phyloP scores from a whole-genome alignment of 2,113 vertebrate species.

The Scomber colias region DNA sequence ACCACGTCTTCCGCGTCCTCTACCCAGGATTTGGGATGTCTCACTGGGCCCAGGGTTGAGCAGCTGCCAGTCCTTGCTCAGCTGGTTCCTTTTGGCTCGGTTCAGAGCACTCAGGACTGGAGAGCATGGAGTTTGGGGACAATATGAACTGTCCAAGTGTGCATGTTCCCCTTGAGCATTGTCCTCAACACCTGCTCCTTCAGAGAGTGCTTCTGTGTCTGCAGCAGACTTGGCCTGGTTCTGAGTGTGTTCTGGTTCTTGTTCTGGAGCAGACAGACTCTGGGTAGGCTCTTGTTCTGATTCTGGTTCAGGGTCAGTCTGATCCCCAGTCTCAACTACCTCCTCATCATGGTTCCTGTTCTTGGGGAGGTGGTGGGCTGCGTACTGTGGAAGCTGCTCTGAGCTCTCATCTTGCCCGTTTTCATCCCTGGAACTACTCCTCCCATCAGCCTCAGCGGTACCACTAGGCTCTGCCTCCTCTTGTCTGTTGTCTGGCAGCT shows the following conservation, averaged over 20 bases:
- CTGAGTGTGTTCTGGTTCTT: slow-evolving; percentile 24
- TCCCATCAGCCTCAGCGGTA: slow-evolving; percentile 2
- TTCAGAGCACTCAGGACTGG: slow-evolving; percentile 84
- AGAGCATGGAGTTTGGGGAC: slow-evolving; percentile 55
- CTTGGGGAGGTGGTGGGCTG: slow-evolving; percentile 86
- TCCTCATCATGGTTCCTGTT: background rate
- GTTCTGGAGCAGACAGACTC: slow-evolving; percentile 9
- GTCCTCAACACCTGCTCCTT: background rate
- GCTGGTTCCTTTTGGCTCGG: slow-evolving; percentile 82
- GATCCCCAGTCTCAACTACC: background rate
- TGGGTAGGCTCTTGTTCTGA: slow-evolving; percentile 10
- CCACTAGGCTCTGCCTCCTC: slow-evolving; percentile 48
- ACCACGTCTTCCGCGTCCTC: slow-evolving; percentile 67
- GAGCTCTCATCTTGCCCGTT: slow-evolving; percentile 48
- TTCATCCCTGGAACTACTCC: slow-evolving; percentile 62
- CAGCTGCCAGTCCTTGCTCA: slow-evolving; percentile 48
- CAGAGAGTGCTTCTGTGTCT: background rate
- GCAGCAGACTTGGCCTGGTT: background rate
- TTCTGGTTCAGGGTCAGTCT: slow-evolving; percentile 15
- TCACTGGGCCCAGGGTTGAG: slow-evolving; percentile 18
- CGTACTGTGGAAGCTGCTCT: slow-evolving; percentile 82
- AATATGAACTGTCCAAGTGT: background rate
- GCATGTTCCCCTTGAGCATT: background rate
- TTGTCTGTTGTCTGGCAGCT: slow-evolving; percentile 77
- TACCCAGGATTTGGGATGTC: slow-evolving; percentile 45